These are phyloP conservation scores for Ericerus pela DNA, from an alignment of 1,140 invertebrate species.

Conservation along the genomic window DNA sequence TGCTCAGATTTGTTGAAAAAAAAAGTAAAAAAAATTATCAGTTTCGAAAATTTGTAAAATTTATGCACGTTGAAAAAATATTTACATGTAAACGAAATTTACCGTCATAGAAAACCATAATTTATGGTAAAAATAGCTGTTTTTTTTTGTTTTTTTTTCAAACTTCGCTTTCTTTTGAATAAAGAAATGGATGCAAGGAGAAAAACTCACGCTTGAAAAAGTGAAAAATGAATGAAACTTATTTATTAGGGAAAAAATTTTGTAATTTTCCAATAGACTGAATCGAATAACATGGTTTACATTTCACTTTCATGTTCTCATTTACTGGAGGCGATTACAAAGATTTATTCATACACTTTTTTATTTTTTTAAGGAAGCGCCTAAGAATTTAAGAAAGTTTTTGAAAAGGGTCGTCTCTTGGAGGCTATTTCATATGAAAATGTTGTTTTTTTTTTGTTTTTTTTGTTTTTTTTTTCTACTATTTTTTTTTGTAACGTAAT, in stretches of 20 bases:
- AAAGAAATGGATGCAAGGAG: background rate
- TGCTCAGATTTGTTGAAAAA: background rate
- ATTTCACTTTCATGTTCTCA: constrained; percentile 6
- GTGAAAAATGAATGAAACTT: background rate
- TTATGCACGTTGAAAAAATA: background rate
- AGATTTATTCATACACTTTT: background rate
- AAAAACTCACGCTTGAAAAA: background rate
- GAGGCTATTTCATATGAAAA: background rate
- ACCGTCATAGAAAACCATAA: background rate
- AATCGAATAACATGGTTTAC: background rate
- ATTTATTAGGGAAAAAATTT: background rate
- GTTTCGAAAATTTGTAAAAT: background rate
- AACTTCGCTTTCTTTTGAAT: too few relatives aligned
- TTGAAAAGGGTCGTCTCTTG: too few relatives aligned
- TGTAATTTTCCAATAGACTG: background rate
- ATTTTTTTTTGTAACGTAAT: background rate
- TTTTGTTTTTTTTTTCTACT: background rate
- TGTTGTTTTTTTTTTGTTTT: background rate
- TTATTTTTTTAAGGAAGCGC: too few relatives aligned
- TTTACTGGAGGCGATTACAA: background rate
- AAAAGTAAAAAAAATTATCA: background rate
- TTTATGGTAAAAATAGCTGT: too few relatives aligned
- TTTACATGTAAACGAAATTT: background rate
- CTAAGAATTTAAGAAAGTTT: too few relatives aligned
- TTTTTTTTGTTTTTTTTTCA: too few relatives aligned